Evolutionary conservation across 53 echinoderm and acorn worm species (phyloP).

Genomic region (Stichopus horrens): DNA sequence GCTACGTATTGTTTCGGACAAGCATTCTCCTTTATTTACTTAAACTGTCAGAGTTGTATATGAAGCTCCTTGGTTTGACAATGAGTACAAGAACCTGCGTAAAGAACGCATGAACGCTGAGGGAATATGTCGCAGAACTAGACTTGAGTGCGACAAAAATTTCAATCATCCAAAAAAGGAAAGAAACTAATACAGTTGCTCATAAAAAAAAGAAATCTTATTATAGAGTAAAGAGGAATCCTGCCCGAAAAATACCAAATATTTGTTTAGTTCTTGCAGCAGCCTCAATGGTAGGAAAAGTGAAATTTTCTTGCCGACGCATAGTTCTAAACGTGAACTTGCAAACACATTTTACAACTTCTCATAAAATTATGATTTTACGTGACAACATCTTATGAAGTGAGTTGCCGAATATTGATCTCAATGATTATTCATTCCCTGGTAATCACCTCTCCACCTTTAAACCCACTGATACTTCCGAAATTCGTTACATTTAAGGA

Average conservation of each 20-base stretch:
- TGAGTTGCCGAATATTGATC: not conserved
- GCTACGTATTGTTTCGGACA: not conserved
- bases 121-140: no score
- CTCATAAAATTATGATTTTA: not conserved
- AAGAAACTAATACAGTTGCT: no score
- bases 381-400: not conserved
- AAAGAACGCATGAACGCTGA: no score
- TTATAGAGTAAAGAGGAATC: not conserved
- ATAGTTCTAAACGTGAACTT: not conserved
- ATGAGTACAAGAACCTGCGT: no score
- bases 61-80: no score
- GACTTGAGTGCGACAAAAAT: no score
- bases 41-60: no score
- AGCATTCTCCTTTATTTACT: no score
- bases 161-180: no score
- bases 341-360: not conserved
- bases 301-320: not conserved
- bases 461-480: not conserved
- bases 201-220: no score
- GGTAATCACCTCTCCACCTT: not conserved
- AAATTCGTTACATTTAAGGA: no score
- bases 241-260: not conserved
- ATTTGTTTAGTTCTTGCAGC: not conserved
- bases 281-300: not conserved
- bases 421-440: not conserved